phyloP scores from a whole-genome alignment of 2,888 invertebrate species.

The Lamproptera curius region DNA sequence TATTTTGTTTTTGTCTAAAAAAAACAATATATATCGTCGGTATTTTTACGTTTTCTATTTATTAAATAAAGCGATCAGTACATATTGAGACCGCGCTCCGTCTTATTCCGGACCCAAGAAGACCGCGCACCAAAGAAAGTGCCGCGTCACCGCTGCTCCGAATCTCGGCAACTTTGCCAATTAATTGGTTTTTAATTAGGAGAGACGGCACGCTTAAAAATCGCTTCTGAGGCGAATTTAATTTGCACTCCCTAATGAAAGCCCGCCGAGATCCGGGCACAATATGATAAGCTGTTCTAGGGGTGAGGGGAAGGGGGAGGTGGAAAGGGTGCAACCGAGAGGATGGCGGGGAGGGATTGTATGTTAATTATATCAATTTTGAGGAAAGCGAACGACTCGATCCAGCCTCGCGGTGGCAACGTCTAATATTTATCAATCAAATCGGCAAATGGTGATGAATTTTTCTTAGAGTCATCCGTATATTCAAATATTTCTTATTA shows the following conservation, averaged over 20 bases:
- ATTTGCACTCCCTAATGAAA: constrained; percentile 63
- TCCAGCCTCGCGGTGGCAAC: not conserved
- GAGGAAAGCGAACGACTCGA: constrained; percentile 19
- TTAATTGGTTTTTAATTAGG: constrained; percentile 55
- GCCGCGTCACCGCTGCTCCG: constrained; percentile 14
- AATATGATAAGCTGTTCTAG: constrained; percentile 37
- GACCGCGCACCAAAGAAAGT: constrained; percentile 12
- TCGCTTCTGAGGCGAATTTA: constrained; percentile 51
- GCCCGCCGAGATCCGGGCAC: constrained; percentile 36
- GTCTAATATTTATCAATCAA: too few relatives aligned
- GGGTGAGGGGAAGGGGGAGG: not conserved
- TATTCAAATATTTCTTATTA: too few relatives aligned
- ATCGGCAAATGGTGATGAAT: too few relatives aligned
- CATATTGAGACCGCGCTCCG: too few relatives aligned
- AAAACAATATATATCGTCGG: too few relatives aligned
- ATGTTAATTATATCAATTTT: constrained; percentile 50
- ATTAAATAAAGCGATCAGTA: too few relatives aligned
- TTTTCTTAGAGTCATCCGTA: too few relatives aligned
- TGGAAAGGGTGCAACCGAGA: too few relatives aligned
- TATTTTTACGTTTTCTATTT: too few relatives aligned
- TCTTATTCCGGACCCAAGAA: too few relatives aligned
- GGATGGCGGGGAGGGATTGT: constrained; percentile 37
- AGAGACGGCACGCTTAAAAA: constrained; percentile 46
- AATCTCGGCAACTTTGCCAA: constrained; percentile 20
- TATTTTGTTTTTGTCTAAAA: too few relatives aligned